Conservation (phyloP, 2,113 vertebrate genomes). For the Quiscalus mexicanus region DNA sequence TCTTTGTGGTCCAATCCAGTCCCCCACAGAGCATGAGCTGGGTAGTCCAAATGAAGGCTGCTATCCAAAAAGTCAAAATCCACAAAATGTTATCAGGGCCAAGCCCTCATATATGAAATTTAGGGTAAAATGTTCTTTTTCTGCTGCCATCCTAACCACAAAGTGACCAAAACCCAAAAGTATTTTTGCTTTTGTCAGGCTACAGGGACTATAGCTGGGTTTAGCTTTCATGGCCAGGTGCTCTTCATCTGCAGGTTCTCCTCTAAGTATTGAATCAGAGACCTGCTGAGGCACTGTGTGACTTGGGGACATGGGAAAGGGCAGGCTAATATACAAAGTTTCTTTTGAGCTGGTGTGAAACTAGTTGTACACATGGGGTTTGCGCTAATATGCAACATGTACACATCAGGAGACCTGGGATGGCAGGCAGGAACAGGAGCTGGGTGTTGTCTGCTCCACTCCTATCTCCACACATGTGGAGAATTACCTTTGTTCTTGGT, state of each 20-base stretch:
- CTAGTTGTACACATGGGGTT: neutral
- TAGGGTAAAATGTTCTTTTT: neutral
- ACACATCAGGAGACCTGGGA: no score
- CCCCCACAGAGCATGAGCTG: fast-evolving
- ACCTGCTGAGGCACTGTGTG: neutral
- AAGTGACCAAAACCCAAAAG: neutral
- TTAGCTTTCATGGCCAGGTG: neutral
- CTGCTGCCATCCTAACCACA: neutral
- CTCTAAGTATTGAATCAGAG: neutral
- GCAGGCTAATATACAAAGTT: neutral
- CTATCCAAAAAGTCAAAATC: neutral
- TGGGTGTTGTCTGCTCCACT: neutral
- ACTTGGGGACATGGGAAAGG: neutral
- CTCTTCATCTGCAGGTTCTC: neutral
- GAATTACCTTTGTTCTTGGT: neutral
- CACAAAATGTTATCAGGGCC: neutral
- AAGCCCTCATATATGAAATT: neutral
- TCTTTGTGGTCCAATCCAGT: neutral
- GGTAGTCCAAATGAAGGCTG: neutral
- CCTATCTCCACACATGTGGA: neutral
- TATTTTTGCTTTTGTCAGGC: neutral
- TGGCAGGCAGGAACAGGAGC: neutral
- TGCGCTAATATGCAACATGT: neutral
- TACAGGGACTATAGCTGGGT: neutral
- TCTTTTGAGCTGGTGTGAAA: neutral